Base-by-base conservation (phyloP, 2,113 vertebrate genomes). In the Heliornis fulica region DNA sequence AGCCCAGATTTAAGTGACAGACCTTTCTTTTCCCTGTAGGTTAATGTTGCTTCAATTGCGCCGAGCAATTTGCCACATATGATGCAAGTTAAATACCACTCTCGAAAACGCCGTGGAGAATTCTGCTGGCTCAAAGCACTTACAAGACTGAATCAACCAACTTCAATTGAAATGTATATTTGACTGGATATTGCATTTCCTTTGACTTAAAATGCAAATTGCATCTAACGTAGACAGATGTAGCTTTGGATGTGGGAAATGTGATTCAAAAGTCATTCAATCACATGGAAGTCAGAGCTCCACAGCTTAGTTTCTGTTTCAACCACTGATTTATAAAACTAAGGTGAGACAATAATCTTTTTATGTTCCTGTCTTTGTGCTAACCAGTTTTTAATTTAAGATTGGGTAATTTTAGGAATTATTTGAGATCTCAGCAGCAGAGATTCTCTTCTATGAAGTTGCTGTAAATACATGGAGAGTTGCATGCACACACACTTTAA, bases 121-220 rank as follows among this genome's bases (percentile, higher is more conserved):
- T 86, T 64, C 91, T 51, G 87, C 94, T 36, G 93, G 60, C 89
- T 80, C 90, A 75, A 3, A 87, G 84, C 66, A 53, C 75, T 93
- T 48, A 5, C 38, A 40, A 68, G 63, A 66, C 75, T 70, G 93
- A 54, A 85, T 21, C 57, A 59, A 41, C 22, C 61, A 7, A 70
- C 75, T 76, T 14, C 57, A 31, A n/a, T 3, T n/a, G 84, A 74
- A 86, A 59, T 9, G 69, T 28, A 8, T 71, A 93, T 93, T 77
- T 18, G 43, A 45, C 81, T 92, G 91, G 91, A 87, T 87, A 45
- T 87, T 86, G 85, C 88, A 4, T 94, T 94, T 94, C 94, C 94
- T 89, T 59, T n/a, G 83, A 60, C 23, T 81, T 11, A 4, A 57
- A 29, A 81, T 45, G 79, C 69, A 61, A 93, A 94, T 66, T 34